Evolutionary conservation across 2,888 invertebrate species (phyloP), one percentile per base, ranked within the genome.

Genomic region (Amblyjoppa fuscipennis): DNA sequence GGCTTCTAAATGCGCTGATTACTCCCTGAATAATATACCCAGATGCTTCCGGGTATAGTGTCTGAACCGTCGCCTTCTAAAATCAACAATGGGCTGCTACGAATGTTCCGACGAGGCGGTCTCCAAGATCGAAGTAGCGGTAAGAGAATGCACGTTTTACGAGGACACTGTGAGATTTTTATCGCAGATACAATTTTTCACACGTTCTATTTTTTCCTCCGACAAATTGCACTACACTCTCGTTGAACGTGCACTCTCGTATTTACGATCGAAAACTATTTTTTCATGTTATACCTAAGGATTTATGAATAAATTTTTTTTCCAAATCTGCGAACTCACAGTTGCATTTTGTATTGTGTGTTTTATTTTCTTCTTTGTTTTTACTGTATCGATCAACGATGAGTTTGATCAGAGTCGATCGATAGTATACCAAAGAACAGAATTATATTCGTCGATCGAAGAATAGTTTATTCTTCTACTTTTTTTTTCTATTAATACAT

Each of bases 41-140:
- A n/a, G n/a, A n/a, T n/a, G n/a, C n/a, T n/a, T n/a, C n/a, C n/a
- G n/a, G n/a, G n/a, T n/a, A n/a, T n/a, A n/a, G n/a, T n/a, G n/a
- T n/a, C 64, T 87, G n/a, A 64, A 81, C 5, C 82, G 70, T 69
- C 81, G 64, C 64, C 41, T 88, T n/a, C 66, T 87, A 28, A 86
- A 78, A 66, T 75, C 87, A 45, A 89, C 82, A 53, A 93, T 93
- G 93, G 90, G 91, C 77, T 93, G 93, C 78, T 93, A 92, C 78
- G 91, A 91, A 64, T 92, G 92, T 76, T 85, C 90, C 75, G 92
- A 93, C 82, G 93, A 93, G 61, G 86, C 89, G 49, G 89, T 90
- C 78, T 88, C 92, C 28, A 93, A 92, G 88, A 90, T 93, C 87
- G 91, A 90, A 66, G 92, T 92, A 7, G 87, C 86, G 88, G 92